Evolutionary conservation across 2,888 invertebrate species (phyloP), one percentile per base, ranked within the genome.

Genomic region (Melinopterus prodromus): DNA sequence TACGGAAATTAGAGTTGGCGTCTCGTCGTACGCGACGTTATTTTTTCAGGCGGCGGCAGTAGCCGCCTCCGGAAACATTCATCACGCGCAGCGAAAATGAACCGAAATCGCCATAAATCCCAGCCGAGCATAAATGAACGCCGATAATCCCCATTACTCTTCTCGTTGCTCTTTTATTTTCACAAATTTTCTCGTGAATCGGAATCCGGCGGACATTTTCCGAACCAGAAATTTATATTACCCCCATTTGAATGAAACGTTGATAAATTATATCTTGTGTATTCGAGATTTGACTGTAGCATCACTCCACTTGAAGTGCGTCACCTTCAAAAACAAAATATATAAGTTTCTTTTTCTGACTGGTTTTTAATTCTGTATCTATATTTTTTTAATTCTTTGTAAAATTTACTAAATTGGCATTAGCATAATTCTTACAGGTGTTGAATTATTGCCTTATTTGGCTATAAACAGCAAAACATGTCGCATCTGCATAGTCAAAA

Each of bases 1-100:
- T 71, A 71, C 15, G 71, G 26, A 71, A 71, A 71, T 71, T 71
- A 71, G 71, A 26, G 53, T 53, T 16, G 7, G 26, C 71, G 14
- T 6, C 71, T 9, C 71, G 71, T 6, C 53, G 53, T 53, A 53
- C 53, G 53, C 53, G 53, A 53, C 53, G 53, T 12, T 53, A 53
- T 53, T 53, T 53, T 53, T 53, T 53, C 53, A 53, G 53, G 53
- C 12, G 53, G 53, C 53, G 53, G 53, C 53, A 12, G 53, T 12
- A 53, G 53, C 53, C 53, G 53, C 53, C 53, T 53, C 53, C 53
- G 53, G 53, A 53, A 53, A 2, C 53, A 53, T 53, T 53, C 53
- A 53, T 53, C 53, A 53, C 53, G 53, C 53, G 53, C 53, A 12
- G 12, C 53, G 53, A 53, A 53, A 7, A 53, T 53, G 7, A 53